Conservation (phyloP, 2,888 invertebrate species). For the Spatulosminthurus flaviceps region DNA sequence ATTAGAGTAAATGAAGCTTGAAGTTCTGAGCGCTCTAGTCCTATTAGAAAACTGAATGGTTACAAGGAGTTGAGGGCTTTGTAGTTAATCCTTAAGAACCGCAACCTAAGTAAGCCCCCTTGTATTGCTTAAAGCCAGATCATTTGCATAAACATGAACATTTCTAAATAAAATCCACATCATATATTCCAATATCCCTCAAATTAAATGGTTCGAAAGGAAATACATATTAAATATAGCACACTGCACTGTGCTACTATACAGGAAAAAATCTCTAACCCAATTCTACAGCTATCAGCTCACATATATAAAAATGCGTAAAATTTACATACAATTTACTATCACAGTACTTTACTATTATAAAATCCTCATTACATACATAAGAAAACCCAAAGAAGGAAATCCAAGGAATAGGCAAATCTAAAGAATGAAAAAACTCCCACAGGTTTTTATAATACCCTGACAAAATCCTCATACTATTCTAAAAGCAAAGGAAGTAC, state of each 20-base stretch:
- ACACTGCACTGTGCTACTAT: neutral
- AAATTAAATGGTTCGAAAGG: neutral
- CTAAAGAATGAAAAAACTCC: too few species aligned
- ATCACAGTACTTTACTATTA: too few species aligned
- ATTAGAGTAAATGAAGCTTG: constrained; percentile 38
- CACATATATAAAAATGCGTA: too few species aligned
- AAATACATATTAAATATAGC: neutral
- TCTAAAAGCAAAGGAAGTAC: neutral
- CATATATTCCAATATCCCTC: neutral
- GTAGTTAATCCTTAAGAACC: constrained; percentile 18
- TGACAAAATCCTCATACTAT: too few species aligned
- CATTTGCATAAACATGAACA: constrained; percentile 18
- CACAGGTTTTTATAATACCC: too few species aligned
- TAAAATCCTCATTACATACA: too few species aligned
- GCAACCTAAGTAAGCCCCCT: constrained; percentile 5
- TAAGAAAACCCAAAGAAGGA: too few species aligned
- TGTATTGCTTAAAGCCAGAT: constrained; percentile 4
- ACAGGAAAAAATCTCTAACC: too few species aligned
- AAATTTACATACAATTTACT: too few species aligned
- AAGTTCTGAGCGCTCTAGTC: constrained; percentile 21
- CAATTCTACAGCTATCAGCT: too few species aligned
- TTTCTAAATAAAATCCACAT: constrained; percentile 18
- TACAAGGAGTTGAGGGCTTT: constrained; percentile 7
- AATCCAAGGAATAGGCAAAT: too few species aligned
- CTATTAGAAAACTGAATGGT: constrained; percentile 3